Evolutionary conservation across 2,113 vertebrate genomes (phyloP).

Genomic region (Dromas ardeola): DNA sequence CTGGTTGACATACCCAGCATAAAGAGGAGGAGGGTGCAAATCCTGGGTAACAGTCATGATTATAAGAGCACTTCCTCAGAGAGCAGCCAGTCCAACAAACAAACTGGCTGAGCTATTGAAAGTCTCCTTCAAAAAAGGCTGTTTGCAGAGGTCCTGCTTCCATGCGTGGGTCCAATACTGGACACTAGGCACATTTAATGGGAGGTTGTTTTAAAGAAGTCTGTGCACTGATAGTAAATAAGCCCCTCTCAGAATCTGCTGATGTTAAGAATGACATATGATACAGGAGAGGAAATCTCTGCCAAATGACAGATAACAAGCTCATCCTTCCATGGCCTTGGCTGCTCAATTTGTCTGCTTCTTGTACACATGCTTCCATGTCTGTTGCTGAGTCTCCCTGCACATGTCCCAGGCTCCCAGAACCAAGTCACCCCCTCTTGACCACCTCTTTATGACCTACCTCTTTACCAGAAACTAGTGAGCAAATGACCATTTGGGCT

Average conservation of each 20-base stretch:
- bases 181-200: not conserved
- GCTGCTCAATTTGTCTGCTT: not conserved
- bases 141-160: not conserved
- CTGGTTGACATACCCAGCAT: not conserved
- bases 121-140: not conserved
- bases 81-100: not conserved
- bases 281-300: not conserved
- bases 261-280: not conserved
- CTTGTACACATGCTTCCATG: not conserved
- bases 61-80: not conserved
- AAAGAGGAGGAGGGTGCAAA: not conserved
- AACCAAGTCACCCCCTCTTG: not conserved
- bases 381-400: not conserved
- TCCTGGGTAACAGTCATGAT: not conserved
- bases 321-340: not conserved
- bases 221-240: not conserved
- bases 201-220: not conserved
- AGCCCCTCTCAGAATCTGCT: not conserved
- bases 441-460: not conserved
- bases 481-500: not conserved
- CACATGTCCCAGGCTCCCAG: not conserved
- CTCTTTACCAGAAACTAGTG: not conserved
- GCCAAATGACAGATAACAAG: not conserved
- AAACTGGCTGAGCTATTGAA: not conserved
- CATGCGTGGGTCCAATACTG: not conserved